phyloP scores from a whole-genome alignment of 2,888 invertebrate species.

The Cosmia pyralina region DNA sequence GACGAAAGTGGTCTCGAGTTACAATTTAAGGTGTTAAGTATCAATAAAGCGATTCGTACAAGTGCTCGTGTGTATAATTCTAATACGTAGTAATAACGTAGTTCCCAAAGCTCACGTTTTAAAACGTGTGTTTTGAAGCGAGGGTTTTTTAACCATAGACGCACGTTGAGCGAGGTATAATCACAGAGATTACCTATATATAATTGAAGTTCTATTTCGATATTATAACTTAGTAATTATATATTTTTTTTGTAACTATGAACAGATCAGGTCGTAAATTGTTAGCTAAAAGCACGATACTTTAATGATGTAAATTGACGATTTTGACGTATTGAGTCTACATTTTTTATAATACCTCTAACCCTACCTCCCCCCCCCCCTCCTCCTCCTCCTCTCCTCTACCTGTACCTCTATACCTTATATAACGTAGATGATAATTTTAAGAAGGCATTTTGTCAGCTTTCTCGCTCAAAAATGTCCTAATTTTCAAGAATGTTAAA shows the following conservation, averaged over 20 bases:
- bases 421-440: not conserved
- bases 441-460: not conserved
- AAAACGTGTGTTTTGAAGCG: not conserved
- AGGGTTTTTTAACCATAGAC: constrained; percentile 18
- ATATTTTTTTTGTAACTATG: not conserved
- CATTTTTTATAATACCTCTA: not conserved
- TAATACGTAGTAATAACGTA: no score
- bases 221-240: constrained; percentile 17
- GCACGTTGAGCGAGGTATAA: constrained; percentile 4
- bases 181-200: no score
- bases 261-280: constrained; percentile 12
- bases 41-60: no score
- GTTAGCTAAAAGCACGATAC: not conserved
- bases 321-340: not conserved
- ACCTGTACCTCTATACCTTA: no score
- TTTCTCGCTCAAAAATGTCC: no score
- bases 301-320: not conserved
- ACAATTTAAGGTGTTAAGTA: no score
- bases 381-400: no score
- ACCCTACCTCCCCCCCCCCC: no score
- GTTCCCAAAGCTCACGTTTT: constrained; percentile 14
- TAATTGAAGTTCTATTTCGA: constrained; percentile 11
- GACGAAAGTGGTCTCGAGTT: no score
- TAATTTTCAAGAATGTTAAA: no score
- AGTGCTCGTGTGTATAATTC: no score